These are phyloP conservation scores for Mythimna ferrago DNA, from an alignment of 2,888 invertebrate genomes.

Conservation along the genomic window DNA sequence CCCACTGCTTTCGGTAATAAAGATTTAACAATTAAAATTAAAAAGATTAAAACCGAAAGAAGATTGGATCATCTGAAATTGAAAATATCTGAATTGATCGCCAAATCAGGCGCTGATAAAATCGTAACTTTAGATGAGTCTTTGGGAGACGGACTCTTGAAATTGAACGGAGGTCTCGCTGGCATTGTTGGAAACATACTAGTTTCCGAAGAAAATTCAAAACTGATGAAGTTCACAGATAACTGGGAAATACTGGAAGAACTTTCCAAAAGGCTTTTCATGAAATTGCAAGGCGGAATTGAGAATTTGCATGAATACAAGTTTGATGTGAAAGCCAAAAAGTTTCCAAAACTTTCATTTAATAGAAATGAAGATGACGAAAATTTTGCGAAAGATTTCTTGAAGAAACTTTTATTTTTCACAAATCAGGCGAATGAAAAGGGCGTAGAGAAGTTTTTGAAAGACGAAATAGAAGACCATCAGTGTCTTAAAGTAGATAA, in stretches of 20 bases:
- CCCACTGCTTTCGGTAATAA: slow-evolving; percentile 52
- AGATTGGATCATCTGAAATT: slow-evolving; percentile 30
- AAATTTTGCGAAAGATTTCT: slow-evolving; percentile 33
- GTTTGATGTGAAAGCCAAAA: slow-evolving; percentile 21
- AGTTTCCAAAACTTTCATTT: slow-evolving; percentile 31
- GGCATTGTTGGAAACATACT: slow-evolving; percentile 48
- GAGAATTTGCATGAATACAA: slow-evolving; percentile 32
- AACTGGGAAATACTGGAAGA: slow-evolving; percentile 10
- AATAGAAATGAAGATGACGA: slow-evolving; percentile 15
- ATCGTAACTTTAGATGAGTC: slow-evolving; percentile 35
- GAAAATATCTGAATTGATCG: slow-evolving; percentile 27
- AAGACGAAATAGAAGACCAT: slow-evolving; percentile 34
- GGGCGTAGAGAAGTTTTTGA: slow-evolving; percentile 32
- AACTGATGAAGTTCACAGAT: slow-evolving; percentile 32
- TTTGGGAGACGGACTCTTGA: slow-evolving; percentile 22
- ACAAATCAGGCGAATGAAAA: slow-evolving; percentile 37
- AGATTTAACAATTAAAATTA: slow-evolving; percentile 38
- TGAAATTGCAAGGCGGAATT: slow-evolving; percentile 13
- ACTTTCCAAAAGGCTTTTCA: slow-evolving; percentile 31
- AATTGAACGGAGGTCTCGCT: slow-evolving; percentile 35
- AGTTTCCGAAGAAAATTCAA: slow-evolving; percentile 24
- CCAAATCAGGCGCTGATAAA: slow-evolving; percentile 9
- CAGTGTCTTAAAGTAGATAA: neutral
- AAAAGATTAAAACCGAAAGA: slow-evolving; percentile 30
- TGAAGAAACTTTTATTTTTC: slow-evolving; percentile 41